Evolutionary conservation across 2,797 vertebrate genomes (phyloP).

Genomic region (Hydrocynus forskahlii): DNA sequence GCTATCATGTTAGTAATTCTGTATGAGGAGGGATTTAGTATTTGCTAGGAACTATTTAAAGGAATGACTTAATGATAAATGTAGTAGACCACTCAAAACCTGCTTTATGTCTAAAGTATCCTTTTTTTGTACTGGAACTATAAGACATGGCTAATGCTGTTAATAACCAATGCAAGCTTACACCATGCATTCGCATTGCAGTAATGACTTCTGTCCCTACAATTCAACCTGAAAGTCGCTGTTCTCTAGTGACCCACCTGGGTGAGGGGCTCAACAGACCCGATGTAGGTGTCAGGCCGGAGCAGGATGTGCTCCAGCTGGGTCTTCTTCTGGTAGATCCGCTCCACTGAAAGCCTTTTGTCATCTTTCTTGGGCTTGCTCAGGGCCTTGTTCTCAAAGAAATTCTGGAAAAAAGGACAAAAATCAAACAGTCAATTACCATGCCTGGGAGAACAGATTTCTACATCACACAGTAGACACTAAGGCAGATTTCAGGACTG

Average conservation of each 20-base stretch:
- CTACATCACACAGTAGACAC: no score
- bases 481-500: no score
- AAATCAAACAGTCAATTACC: background rate
- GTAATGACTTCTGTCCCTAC: no score
- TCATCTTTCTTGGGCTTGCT: conserved; percentile 82
- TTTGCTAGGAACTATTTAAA: no score
- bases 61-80: no score
- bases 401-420: conserved; percentile 63
- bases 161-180: no score
- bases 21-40: no score
- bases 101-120: no score
- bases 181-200: no score
- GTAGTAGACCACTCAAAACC: no score
- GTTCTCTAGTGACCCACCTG: conserved; percentile 76
- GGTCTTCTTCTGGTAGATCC: conserved; percentile 98
- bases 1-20: background rate
- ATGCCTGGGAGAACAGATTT: background rate
- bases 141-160: no score
- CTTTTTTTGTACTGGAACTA: no score
- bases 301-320: conserved; percentile 98
- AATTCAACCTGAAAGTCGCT: background rate
- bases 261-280: conserved; percentile 92
- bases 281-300: conserved; percentile 96
- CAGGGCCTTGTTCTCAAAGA: conserved; percentile 81
- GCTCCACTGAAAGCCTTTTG: conserved; percentile 88